Percentiles rank a stretch among this genome's conserved stretches.
Conservation (phyloP, 2,888 invertebrate species). For the Netelia virgata region DNA sequence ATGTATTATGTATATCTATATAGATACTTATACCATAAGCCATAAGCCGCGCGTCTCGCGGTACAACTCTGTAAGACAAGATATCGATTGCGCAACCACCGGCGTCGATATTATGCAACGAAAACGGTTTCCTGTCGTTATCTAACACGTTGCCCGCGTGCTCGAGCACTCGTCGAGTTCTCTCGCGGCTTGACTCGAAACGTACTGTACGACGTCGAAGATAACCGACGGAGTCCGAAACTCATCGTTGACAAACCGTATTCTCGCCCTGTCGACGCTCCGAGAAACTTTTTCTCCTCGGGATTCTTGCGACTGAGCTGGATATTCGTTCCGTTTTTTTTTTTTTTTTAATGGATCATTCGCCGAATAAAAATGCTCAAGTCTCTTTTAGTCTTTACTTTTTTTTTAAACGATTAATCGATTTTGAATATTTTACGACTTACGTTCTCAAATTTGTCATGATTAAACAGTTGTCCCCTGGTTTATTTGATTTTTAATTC, state of each 20-base stretch:
- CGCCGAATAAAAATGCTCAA: no score
- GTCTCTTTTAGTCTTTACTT: no score
- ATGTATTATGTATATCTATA: constrained; percentile 1
- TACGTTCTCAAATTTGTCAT: no score
- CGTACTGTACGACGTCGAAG: not conserved
- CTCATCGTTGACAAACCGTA: constrained; percentile 11
- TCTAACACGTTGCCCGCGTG: constrained; percentile 73
- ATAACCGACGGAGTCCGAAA: constrained; percentile 41
- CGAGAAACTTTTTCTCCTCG: not conserved
- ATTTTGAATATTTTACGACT: no score
- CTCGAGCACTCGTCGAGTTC: constrained; percentile 65
- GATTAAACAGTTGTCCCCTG: no score
- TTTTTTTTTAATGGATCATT: no score
- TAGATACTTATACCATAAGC: constrained; percentile 16
- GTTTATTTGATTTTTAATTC: no score
- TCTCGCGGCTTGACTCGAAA: constrained; percentile 51
- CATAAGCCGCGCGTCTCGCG: constrained; percentile 49
- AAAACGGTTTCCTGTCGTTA: constrained; percentile 80
- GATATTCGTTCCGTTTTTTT: not conserved
- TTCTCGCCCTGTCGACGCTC: not conserved
- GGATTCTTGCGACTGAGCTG: not conserved
- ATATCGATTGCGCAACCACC: constrained; percentile 78
- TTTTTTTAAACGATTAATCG: no score
- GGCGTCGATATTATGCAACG: constrained; percentile 79
- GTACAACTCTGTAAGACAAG: constrained; percentile 67